Evolutionary conservation across 1,140 invertebrate genomes (phyloP).

Genomic region (Lepeophtheirus salmonis): DNA sequence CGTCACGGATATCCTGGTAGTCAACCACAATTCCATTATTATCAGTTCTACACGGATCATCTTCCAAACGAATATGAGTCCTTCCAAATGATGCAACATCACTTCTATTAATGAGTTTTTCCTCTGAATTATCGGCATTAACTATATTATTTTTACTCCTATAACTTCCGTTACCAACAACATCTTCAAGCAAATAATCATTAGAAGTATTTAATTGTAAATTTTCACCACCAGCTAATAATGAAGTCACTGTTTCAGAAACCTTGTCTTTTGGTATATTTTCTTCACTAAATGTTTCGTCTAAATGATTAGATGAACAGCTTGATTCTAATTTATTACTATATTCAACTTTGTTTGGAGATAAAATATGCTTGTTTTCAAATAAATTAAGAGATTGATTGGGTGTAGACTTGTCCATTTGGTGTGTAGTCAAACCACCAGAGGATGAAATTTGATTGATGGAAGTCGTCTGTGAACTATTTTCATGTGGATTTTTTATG

Average conservation of each 20-base stretch:
- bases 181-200: not conserved
- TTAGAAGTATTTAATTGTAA: not conserved
- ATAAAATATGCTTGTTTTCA: too few relatives aligned
- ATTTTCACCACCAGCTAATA: not conserved
- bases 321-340: too few relatives aligned
- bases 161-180: not conserved
- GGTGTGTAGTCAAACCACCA: too few relatives aligned
- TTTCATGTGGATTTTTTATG: too few relatives aligned
- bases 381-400: too few relatives aligned
- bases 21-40: not conserved
- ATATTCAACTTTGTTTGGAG: too few relatives aligned
- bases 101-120: not conserved
- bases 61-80: not conserved
- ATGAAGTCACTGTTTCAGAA: not conserved
- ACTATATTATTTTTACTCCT: not conserved
- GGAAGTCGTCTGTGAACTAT: too few relatives aligned
- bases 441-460: too few relatives aligned
- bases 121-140: not conserved
- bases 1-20: not conserved
- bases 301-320: too few relatives aligned
- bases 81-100: not conserved
- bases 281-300: too few relatives aligned
- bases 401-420: too few relatives aligned
- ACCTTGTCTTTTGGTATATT: too few relatives aligned
- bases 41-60: not conserved